phyloP scores from a whole-genome alignment of 2,888 invertebrate species.

The Phymatocera aterrima region DNA sequence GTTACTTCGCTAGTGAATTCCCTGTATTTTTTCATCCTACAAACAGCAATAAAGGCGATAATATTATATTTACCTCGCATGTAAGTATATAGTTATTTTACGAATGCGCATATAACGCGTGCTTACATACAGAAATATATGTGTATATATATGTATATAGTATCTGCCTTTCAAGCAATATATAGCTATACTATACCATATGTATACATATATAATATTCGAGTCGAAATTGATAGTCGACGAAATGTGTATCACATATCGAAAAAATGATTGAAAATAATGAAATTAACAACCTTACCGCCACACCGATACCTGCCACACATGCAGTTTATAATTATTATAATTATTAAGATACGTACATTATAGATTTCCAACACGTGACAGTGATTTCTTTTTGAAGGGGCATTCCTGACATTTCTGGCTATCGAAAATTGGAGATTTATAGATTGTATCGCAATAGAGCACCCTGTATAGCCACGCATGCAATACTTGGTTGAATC shows the following conservation, averaged over 20 bases:
- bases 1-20: background rate
- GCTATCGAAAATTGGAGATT: slow-evolving; percentile 21
- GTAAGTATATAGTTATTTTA: background rate
- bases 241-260: background rate
- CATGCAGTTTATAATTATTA: background rate
- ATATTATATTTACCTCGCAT: background rate
- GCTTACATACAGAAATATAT: too few species aligned
- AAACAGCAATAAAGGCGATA: slow-evolving; percentile 4
- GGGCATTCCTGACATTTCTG: slow-evolving; percentile 21
- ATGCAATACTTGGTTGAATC: slow-evolving; percentile 23
- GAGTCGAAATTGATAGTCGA: background rate
- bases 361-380: slow-evolving; percentile 29
- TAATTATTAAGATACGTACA: too few species aligned
- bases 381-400: slow-evolving; percentile 29
- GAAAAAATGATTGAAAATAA: background rate
- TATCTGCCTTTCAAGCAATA: background rate
- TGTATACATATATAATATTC: background rate
- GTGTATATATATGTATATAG: background rate
- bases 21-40: slow-evolving; percentile 13
- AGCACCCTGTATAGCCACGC: background rate
- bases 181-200: background rate
- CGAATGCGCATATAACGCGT: slow-evolving; percentile 23
- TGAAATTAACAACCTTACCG: background rate
- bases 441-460: background rate
- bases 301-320: background rate